phyloP scores from a whole-genome alignment of 2,888 invertebrate species.

The Sphinx pinastri region DNA sequence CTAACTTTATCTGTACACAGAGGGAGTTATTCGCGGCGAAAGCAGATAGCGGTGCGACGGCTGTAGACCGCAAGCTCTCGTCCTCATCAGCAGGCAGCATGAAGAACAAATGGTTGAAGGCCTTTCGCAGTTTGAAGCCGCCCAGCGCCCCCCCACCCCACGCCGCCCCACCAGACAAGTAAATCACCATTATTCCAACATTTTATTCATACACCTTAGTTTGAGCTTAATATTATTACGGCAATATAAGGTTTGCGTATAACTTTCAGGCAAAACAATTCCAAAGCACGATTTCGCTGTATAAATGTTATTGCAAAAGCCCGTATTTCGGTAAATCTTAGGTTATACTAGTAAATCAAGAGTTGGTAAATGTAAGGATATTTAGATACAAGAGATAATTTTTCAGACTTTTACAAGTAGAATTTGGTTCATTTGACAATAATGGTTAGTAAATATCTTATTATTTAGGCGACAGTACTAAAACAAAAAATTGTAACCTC shows the following conservation, averaged over 20 bases:
- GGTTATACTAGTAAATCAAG: too few relatives aligned
- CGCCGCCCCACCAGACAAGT: constrained; percentile 78
- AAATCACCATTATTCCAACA: constrained; percentile 40
- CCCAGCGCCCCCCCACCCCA: constrained; percentile 85
- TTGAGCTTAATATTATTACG: not conserved
- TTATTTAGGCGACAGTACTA: too few relatives aligned
- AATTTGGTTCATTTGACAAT: too few relatives aligned
- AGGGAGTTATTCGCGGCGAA: constrained; percentile 93
- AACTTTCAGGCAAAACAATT: too few relatives aligned
- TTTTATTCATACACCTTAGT: constrained; percentile 1
- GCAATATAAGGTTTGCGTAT: not conserved
- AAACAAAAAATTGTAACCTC: too few relatives aligned
- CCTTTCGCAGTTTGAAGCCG: constrained; percentile 96
- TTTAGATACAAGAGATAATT: too few relatives aligned
- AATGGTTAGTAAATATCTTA: too few relatives aligned
- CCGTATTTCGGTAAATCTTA: too few relatives aligned
- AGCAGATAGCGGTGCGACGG: constrained; percentile 88
- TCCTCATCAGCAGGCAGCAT: constrained; percentile 94
- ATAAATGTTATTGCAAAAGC: too few relatives aligned
- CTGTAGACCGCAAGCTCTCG: constrained; percentile 92
- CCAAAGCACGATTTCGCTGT: too few relatives aligned
- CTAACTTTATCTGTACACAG: constrained; percentile 79
- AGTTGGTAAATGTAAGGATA: too few relatives aligned
- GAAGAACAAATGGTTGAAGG: constrained; percentile 99
- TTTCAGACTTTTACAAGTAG: too few relatives aligned